These are phyloP conservation scores for Mesorhabditis sp. DNA, from an alignment of 2,888 invertebrate species.

Conservation along the genomic window DNA sequence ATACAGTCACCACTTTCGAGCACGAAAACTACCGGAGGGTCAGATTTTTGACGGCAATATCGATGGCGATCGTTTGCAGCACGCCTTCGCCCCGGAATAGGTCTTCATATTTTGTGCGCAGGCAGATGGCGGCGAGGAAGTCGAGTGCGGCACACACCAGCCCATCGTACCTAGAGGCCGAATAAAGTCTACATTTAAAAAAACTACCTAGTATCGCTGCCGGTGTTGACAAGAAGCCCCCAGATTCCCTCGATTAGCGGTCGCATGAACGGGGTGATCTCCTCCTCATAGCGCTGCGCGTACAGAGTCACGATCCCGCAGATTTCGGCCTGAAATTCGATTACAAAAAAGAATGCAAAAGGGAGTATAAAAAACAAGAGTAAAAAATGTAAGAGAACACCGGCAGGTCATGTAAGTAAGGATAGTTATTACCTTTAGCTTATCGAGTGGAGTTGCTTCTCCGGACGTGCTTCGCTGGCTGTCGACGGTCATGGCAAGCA, in stretches of 20 bases:
- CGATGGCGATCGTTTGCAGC: constrained; percentile 66
- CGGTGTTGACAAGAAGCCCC: constrained; percentile 72
- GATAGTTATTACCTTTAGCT: constrained; percentile 26
- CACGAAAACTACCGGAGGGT: constrained; percentile 74
- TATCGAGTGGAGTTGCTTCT: constrained; percentile 47
- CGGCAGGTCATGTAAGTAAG: not conserved
- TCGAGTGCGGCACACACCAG: constrained; percentile 88
- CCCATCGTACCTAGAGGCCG: constrained; percentile 54
- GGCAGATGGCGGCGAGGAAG: constrained; percentile 89
- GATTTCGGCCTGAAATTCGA: constrained; percentile 68
- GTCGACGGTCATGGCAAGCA: constrained; percentile 66
- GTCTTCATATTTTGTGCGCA: constrained; percentile 77
- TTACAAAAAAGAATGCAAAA: not conserved
- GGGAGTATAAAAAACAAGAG: not conserved
- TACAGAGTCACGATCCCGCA: constrained; percentile 90
- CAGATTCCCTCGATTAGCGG: constrained; percentile 91
- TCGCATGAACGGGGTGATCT: constrained; percentile 82
- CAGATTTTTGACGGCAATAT: constrained; percentile 97
- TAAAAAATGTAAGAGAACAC: not conserved
- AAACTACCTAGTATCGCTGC: constrained; percentile 29
- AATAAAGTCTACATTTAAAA: not conserved
- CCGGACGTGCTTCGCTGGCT: constrained; percentile 27
- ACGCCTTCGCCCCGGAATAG: constrained; percentile 44
- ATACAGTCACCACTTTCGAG: not conserved
- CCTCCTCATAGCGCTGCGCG: constrained; percentile 95